Conservation (phyloP, 2,113 vertebrate genomes). For the Esox niger region DNA sequence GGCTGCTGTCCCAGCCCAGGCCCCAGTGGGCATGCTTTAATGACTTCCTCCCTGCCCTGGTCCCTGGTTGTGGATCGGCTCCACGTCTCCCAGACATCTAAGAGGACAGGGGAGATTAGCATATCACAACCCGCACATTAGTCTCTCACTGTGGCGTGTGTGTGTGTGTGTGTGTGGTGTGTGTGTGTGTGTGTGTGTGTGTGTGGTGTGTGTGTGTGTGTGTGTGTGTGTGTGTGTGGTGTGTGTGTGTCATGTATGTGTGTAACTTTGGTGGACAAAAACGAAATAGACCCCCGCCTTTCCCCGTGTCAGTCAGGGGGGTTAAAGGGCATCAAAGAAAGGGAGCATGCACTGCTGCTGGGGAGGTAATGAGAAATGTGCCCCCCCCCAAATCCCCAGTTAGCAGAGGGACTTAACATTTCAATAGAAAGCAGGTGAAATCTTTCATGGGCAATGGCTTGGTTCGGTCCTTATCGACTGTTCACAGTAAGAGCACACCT, state of each 20-base stretch:
- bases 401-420: slow-evolving; percentile 49
- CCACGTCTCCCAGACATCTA: slow-evolving; percentile 30
- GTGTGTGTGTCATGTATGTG: too few species aligned
- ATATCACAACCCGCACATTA: slow-evolving; percentile 71
- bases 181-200: slow-evolving; percentile 57
- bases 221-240: slow-evolving; percentile 57
- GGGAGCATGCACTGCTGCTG: not conserved
- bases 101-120: slow-evolving; percentile 65
- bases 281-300: slow-evolving; percentile 38
- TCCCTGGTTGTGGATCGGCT: slow-evolving; percentile 53
- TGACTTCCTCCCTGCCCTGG: slow-evolving; percentile 51
- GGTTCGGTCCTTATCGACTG: slow-evolving; percentile 58
- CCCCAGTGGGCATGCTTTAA: slow-evolving; percentile 63
- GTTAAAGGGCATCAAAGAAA: slow-evolving; percentile 57
- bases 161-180: slow-evolving; percentile 59
- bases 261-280: too few species aligned
- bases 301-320: slow-evolving; percentile 33
- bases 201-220: slow-evolving; percentile 58
- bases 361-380: slow-evolving; percentile 38
- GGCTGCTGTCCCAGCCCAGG: slow-evolving; percentile 34
- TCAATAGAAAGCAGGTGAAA: slow-evolving; percentile 61
- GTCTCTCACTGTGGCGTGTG: slow-evolving; percentile 50
- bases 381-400: slow-evolving; percentile 24
- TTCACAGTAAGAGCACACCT: slow-evolving; percentile 43
- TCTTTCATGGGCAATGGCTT: slow-evolving; percentile 8